Percentiles rank a stretch among this genome's conserved stretches.
phyloP scores from a whole-genome alignment of 2,113 vertebrate genomes.

The Vanacampus margaritifer region DNA sequence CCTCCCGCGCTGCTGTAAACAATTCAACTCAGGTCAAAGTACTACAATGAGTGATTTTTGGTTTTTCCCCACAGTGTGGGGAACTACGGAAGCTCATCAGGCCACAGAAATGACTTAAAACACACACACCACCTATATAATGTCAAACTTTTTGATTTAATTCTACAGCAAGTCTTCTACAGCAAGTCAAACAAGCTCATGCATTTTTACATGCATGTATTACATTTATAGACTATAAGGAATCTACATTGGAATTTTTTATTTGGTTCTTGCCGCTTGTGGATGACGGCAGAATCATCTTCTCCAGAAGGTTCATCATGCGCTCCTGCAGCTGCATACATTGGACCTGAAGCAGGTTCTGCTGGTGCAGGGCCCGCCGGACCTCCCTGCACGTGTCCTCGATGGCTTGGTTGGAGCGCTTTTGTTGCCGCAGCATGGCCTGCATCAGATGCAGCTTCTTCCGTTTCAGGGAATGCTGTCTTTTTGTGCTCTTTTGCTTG shows the following conservation, averaged over 20 bases:
- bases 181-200: constrained; percentile 4
- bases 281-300: constrained; percentile 77
- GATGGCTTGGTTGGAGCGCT: constrained; percentile 81
- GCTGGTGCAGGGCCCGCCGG: constrained; percentile 89
- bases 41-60: constrained; percentile 39
- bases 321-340: constrained; percentile 93
- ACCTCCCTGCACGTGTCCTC: constrained; percentile 93
- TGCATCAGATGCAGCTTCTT: constrained; percentile 90
- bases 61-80: neutral
- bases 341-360: constrained; percentile 93
- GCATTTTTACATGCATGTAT: constrained; percentile 1
- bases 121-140: neutral
- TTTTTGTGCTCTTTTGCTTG: constrained; percentile 77
- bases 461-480: constrained; percentile 77
- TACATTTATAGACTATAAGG: neutral
- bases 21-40: constrained; percentile 57
- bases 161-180: constrained; percentile 27
- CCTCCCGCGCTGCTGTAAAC: constrained; percentile 27
- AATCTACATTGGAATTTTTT: neutral
- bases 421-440: constrained; percentile 90
- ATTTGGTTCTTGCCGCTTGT: neutral
- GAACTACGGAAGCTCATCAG: neutral
- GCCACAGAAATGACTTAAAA: neutral
- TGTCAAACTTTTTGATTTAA: constrained; percentile 28
- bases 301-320: constrained; percentile 97